Percentiles rank a stretch among this genome's conserved stretches.
These are phyloP conservation scores for Cyclura pinguis DNA, from an alignment of 2,797 vertebrate genomes.

Conservation along the genomic window DNA sequence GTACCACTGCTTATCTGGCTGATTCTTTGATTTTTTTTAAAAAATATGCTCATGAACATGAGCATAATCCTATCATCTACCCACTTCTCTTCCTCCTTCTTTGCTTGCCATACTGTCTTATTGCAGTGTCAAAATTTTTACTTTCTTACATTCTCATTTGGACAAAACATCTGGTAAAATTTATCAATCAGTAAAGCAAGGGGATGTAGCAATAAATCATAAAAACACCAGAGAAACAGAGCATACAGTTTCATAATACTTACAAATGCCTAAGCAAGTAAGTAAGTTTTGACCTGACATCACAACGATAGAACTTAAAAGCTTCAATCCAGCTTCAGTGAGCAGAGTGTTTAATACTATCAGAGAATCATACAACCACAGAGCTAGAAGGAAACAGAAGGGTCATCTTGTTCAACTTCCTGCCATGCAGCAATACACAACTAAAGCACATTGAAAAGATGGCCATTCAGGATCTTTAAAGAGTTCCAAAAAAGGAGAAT, in stretches of 20 bases:
- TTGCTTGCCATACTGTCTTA: neutral
- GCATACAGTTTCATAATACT: neutral
- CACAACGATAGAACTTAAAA: neutral
- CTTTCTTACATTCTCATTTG: neutral
- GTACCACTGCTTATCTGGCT: neutral
- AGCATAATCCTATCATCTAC: neutral
- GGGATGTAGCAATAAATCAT: neutral
- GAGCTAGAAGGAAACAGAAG: no score
- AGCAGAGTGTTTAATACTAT: neutral
- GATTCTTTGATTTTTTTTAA: neutral
- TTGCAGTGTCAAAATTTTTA: neutral
- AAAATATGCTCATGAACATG: neutral
- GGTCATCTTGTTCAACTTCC: no score
- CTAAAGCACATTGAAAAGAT: no score
- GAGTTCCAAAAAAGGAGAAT: no score
- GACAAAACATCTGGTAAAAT: neutral
- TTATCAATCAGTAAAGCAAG: neutral
- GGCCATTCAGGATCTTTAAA: no score
- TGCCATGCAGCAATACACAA: no score
- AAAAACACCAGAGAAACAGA: neutral
- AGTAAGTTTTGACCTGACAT: neutral
- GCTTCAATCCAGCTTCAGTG: neutral
- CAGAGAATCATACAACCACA: no score
- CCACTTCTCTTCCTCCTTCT: neutral
- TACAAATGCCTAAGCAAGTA: neutral